Evolutionary conservation across 2,113 vertebrate species (phyloP), one percentile per base, ranked within the genome.

Genomic region (Aspidoscelis tigris): DNA sequence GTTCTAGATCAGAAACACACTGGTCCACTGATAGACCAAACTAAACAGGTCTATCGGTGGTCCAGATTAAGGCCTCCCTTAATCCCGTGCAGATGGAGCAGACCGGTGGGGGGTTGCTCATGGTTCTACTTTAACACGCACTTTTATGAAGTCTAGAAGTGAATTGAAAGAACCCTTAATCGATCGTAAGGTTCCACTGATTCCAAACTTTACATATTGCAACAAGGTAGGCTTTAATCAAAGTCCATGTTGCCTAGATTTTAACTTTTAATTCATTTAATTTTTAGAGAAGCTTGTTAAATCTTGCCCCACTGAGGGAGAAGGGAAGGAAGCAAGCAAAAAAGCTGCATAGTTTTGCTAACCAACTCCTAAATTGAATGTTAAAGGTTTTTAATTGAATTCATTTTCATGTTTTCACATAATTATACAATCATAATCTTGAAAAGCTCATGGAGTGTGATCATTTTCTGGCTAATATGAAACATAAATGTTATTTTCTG

Each of bases 401-500:
- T 95, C 95, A 95, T 96, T 96, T 96, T 96, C 95, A 95, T 95
- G 95, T 95, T 96, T 96, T 95, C 94, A 93, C 95, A 95, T 95
- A 95, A 96, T 96, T 95, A 96, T 95, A 93, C 93, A 93, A 95
- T 96, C 96, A 96, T 95, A 95, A 95, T 95, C 95, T 96, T 95
- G 95, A 95, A 95, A 96, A 95, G 93, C 92, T 93, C 92, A 95
- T 94, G 93, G 95, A 95, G 96, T 94, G 94, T 91, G 95, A 96
- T 96, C 95, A 94, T 95, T 96, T 96, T 96, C 94, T 96, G 93
- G 95, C 95, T 96, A 96, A 95, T 96, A 96, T 96, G 95, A 95
- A 96, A 95, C 94, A 96, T 96, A 96, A 95, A 95, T 96, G 96
- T 96, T 96, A 95, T 96, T 96, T 96, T 95, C 94, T 92, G 95